Evolutionary conservation across 1,140 invertebrate species (phyloP).

Genomic region (Penaeus indicus): DNA sequence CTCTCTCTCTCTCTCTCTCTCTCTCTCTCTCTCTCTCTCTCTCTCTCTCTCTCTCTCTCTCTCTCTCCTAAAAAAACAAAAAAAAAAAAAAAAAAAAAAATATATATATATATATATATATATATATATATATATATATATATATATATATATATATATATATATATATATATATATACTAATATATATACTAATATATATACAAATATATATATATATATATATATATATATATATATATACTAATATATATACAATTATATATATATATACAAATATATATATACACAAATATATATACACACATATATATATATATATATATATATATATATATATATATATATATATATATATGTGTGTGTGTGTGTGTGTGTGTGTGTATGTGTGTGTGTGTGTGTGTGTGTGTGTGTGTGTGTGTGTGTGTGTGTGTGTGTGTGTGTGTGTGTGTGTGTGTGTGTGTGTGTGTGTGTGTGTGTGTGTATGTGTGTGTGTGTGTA

Average conservation of each 20-base stretch:
- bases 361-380: constrained; percentile 35
- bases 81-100: not conserved
- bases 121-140: not conserved
- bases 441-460: not conserved
- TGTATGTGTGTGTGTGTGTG: constrained; percentile 38
- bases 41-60: too few species aligned
- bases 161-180: not conserved
- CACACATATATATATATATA: not conserved
- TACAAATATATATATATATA: not conserved
- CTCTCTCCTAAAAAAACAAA: too few species aligned
- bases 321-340: not conserved
- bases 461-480: constrained; percentile 34
- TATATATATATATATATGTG: constrained; percentile 1
- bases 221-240: constrained; percentile 12
- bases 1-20: too few species aligned
- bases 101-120: not conserved
- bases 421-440: not conserved
- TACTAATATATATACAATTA: not conserved
- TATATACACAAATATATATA: not conserved
- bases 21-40: too few species aligned
- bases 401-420: constrained; percentile 36
- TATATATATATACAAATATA: not conserved
- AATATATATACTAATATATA: not conserved
- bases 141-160: not conserved
- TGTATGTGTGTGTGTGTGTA: constrained; percentile 40